phyloP scores from a whole-genome alignment of 1,140 invertebrate species.

The Teleogryllus occipitalis region DNA sequence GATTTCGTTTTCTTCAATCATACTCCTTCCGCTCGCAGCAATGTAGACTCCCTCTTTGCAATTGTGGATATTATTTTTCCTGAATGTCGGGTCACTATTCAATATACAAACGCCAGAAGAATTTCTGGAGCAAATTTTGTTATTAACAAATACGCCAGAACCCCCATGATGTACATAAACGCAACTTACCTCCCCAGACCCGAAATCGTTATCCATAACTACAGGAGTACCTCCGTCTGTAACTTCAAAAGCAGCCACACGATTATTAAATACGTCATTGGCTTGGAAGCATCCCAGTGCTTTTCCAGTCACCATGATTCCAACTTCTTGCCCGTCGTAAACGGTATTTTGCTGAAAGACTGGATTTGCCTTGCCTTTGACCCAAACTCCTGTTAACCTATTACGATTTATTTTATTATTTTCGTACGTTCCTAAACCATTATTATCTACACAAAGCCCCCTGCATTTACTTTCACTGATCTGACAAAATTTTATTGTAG shows the following conservation, averaged over 20 bases:
- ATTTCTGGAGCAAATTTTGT: slow-evolving; percentile 98
- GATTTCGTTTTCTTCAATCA: slow-evolving; percentile 98
- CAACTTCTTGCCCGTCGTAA: slow-evolving; percentile 95
- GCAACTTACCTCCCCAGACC: slow-evolving; percentile 96
- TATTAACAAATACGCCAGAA: slow-evolving; percentile 96
- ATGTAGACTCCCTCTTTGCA: slow-evolving; percentile 97
- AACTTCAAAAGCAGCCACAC: slow-evolving; percentile 98
- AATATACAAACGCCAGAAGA: slow-evolving; percentile 96
- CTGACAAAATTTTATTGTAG: slow-evolving; percentile 88
- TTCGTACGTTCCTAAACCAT: slow-evolving; percentile 92
- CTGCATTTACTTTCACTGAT: slow-evolving; percentile 97
- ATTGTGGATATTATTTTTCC: slow-evolving; percentile 97
- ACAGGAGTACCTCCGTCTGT: slow-evolving; percentile 97
- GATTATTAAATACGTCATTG: slow-evolving; percentile 97
- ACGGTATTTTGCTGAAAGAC: slow-evolving; percentile 98
- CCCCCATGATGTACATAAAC: slow-evolving; percentile 98
- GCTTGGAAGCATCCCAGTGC: slow-evolving; percentile 97
- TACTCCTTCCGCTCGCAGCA: slow-evolving; percentile 92
- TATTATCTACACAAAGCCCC: slow-evolving; percentile 90
- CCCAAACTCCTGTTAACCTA: slow-evolving; percentile 96
- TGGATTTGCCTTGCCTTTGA: slow-evolving; percentile 97
- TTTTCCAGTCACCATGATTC: slow-evolving; percentile 98
- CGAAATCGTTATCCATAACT: slow-evolving; percentile 95
- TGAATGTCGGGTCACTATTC: slow-evolving; percentile 95
- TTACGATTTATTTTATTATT: slow-evolving; percentile 97